These are phyloP conservation scores for Pipistrellus pygmaeus DNA, from an alignment of 2,797 vertebrate species.

Conservation along the genomic window DNA sequence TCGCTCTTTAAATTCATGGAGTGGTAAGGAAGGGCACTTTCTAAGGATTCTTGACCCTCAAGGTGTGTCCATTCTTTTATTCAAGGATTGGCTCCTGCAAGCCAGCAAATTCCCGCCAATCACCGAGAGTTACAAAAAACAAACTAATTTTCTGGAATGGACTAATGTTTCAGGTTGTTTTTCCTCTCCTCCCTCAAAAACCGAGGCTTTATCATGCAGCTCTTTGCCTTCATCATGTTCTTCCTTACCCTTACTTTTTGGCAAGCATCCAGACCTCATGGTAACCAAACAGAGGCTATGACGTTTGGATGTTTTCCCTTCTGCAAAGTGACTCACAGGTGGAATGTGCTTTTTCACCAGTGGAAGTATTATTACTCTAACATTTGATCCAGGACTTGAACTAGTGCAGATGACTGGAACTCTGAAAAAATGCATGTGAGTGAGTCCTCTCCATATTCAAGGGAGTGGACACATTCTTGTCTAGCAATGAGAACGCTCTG, in stretches of 20 bases:
- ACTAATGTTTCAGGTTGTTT: slow-evolving; percentile 73
- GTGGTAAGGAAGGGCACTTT: neutral
- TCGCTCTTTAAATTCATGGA: neutral
- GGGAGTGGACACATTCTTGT: neutral
- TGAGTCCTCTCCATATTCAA: neutral
- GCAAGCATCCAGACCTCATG: slow-evolving; percentile 57
- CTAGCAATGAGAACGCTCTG: neutral
- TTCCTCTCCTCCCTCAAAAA: slow-evolving; percentile 49
- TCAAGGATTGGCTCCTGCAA: neutral
- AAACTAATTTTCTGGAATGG: slow-evolving; percentile 68
- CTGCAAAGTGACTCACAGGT: slow-evolving; percentile 57
- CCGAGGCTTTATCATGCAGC: slow-evolving; percentile 57
- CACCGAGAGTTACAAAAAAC: slow-evolving; percentile 33
- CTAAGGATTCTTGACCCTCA: neutral
- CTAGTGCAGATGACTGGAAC: slow-evolving; percentile 39
- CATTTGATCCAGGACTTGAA: slow-evolving; percentile 50
- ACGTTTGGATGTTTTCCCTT: slow-evolving; percentile 60
- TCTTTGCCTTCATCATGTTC: slow-evolving; percentile 65
- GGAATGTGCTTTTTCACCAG: slow-evolving; percentile 15
- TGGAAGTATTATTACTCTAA: slow-evolving; percentile 28
- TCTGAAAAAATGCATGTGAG: neutral
- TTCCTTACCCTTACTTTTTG: slow-evolving; percentile 69
- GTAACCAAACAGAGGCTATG: slow-evolving; percentile 61
- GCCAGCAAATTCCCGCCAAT: slow-evolving; percentile 38
- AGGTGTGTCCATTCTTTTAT: slow-evolving; percentile 20